These are phyloP conservation scores for Copidosoma aretas DNA, from an alignment of 2,888 invertebrate species.

Conservation along the genomic window DNA sequence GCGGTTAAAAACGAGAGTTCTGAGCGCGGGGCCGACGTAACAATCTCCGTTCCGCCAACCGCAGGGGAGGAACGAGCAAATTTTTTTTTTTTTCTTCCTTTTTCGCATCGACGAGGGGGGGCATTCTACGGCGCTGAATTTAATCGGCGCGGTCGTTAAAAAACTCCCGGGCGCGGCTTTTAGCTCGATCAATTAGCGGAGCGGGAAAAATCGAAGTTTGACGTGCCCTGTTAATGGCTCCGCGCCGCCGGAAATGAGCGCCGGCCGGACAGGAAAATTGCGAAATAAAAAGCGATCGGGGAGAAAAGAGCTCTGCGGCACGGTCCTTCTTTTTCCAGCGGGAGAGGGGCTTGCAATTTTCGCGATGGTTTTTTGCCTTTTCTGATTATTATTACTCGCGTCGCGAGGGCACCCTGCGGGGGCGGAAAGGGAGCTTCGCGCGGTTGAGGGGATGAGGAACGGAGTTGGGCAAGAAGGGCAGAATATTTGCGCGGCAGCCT, in stretches of 20 bases:
- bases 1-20: conserved; percentile 16
- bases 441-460: neutral
- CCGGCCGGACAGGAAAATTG: conserved; percentile 15
- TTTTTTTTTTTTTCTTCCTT: neutral
- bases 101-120: neutral
- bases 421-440: neutral
- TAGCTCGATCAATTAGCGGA: conserved; percentile 21
- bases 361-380: neutral
- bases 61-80: neutral
- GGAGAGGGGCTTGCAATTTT: neutral
- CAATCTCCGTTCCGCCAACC: conserved; percentile 17
- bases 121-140: conserved; percentile 25
- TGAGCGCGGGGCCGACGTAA: conserved; percentile 20
- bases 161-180: conserved; percentile 8
- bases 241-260: neutral
- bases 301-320: conserved; percentile 1
- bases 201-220: conserved; percentile 24
- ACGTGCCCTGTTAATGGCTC: conserved; percentile 31
- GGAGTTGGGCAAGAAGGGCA: too few species aligned
- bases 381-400: neutral
- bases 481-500: too few species aligned
- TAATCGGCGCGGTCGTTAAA: conserved; percentile 34
- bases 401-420: neutral
- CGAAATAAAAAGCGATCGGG: conserved; percentile 23
- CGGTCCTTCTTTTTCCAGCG: too few species aligned